Evolutionary conservation across 2,797 vertebrate species (phyloP).

Genomic region (Pitangus sulphuratus): DNA sequence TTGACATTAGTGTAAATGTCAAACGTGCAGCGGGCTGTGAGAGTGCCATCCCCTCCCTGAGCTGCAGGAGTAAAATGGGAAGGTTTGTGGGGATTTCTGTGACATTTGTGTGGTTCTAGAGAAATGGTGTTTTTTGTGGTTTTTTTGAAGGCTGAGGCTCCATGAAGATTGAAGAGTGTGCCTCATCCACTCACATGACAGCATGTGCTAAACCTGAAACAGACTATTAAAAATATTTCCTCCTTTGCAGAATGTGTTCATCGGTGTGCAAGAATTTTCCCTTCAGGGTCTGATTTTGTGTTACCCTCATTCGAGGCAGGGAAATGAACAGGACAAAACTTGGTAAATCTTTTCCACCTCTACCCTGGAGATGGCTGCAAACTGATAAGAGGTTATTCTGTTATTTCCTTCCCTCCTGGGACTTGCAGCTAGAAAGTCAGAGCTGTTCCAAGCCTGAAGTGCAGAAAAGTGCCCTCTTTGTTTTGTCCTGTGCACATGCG

Average conservation of each 20-base stretch:
- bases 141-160: neutral
- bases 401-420: neutral
- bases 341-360: neutral
- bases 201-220: neutral
- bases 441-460: neutral
- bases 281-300: neutral
- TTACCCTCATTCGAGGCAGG: neutral
- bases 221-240: neutral
- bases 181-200: neutral
- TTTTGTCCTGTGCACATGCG: neutral
- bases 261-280: neutral
- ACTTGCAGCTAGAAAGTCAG: neutral
- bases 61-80: neutral
- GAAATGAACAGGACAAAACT: neutral
- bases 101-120: neutral
- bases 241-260: neutral
- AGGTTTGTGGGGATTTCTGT: neutral
- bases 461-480: fast-evolving
- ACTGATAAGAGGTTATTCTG: neutral
- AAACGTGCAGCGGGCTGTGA: fast-evolving
- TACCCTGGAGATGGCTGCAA: neutral
- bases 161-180: neutral
- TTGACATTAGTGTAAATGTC: neutral
- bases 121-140: neutral
- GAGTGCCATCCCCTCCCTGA: fast-evolving